Evolutionary conservation across 2,888 invertebrate species (phyloP), one percentile per base, ranked within the genome.

Genomic region (Heliothis peltigera): DNA sequence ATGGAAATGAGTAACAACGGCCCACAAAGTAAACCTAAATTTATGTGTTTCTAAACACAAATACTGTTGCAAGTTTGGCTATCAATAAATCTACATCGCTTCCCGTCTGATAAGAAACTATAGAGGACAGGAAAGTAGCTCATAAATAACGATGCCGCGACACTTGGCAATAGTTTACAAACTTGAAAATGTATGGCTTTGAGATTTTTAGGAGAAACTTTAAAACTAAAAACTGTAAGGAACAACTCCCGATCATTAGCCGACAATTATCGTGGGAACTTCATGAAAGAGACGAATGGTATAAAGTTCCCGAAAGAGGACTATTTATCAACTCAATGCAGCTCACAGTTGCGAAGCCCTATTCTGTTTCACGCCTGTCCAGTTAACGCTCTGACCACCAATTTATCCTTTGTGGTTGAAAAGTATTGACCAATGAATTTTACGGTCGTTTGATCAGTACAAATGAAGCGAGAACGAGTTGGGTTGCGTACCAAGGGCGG

Each of bases 221-320:
- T 53, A 22, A 44, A 47, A 60, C 49, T 64, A 77, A 77, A 73
- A 77, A 75, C 70, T 78, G 56, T 64, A 70, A 56, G 69, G 56
- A 69, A 75, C 67, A 77, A 73, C 70, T 75, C 69, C 57, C 59
- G 75, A 77, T 87, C 86, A 86, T 88, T 87, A 89, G 87, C 74
- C 80, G 77, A 84, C 86, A 86, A 87, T 88, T 85, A 87, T 79
- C 65, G 74, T 49, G 66, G 44, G 74, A 78, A 78, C 71, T 84
- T 82, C 77, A 83, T 80, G 72, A 48, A 60, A 75, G 87, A 78
- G 85, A 87, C 83, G 81, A 87, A 89, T 87, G 82, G 80, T 35
- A 46, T 42, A 76, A 87, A 88, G 82, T 88, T 85, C 35, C 1
- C 28, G 28, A 47, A 79, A 61, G 64, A 32, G 59, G 58, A 75